These are phyloP conservation scores for Meteorus colon DNA, from an alignment of 2,888 invertebrate species.

Conservation along the genomic window DNA sequence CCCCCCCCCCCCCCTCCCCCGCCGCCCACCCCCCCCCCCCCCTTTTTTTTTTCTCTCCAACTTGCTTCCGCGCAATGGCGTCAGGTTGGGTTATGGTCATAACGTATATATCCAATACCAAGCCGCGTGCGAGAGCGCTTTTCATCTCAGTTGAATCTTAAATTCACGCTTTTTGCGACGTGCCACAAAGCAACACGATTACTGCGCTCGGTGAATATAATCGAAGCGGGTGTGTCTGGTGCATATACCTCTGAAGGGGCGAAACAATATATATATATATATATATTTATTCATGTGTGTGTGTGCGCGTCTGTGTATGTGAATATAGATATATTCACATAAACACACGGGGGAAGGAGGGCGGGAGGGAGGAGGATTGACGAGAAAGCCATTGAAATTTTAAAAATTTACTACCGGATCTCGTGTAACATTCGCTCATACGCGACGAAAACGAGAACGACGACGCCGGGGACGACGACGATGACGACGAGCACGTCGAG, in stretches of 20 bases:
- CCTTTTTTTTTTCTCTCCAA: neutral
- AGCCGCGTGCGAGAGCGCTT: constrained; percentile 3
- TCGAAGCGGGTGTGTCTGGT: constrained; percentile 40
- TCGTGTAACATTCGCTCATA: neutral
- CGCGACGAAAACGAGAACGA: neutral
- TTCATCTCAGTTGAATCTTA: constrained; percentile 17
- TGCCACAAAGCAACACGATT: constrained; percentile 19
- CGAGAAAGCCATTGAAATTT: constrained; percentile 14
- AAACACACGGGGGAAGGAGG: too few relatives aligned
- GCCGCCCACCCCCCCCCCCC: too few relatives aligned
- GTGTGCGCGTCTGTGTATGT: too few relatives aligned
- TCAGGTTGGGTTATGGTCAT: constrained; percentile 2
- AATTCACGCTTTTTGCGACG: constrained; percentile 33
- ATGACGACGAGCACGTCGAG: constrained; percentile 19
- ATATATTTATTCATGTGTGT: too few relatives aligned
- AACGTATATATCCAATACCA: neutral
- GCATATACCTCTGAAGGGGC: neutral
- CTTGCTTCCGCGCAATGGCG: neutral
- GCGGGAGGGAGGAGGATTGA: neutral
- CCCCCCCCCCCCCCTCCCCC: too few relatives aligned
- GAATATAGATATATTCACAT: too few relatives aligned
- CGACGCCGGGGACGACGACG: neutral
- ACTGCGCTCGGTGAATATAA: constrained; percentile 28
- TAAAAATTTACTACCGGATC: neutral
- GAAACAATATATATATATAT: neutral